phyloP scores from a whole-genome alignment of 2,113 vertebrate genomes.

The Aegithalos caudatus region DNA sequence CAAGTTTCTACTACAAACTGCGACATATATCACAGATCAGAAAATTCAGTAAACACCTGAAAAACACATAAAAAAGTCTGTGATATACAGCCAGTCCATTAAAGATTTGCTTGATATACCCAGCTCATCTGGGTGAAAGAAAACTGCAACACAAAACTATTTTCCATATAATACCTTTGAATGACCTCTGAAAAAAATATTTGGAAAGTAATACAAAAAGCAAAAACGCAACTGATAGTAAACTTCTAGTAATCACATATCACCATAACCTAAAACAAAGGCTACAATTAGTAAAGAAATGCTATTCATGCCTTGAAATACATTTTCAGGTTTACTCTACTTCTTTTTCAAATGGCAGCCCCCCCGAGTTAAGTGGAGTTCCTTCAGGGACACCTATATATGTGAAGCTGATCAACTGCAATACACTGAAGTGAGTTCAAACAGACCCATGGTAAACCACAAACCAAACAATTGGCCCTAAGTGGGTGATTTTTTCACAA shows the following conservation, averaged over 20 bases:
- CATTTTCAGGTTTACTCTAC: not conserved
- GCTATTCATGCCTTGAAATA: not conserved
- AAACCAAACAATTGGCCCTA: not conserved
- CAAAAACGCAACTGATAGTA: not conserved
- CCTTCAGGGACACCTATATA: not conserved
- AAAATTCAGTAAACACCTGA: not conserved
- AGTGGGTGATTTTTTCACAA: not conserved
- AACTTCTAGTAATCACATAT: not conserved
- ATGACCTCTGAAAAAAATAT: not conserved
- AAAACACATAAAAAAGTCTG: not conserved
- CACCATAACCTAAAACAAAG: not conserved
- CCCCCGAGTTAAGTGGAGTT: not conserved
- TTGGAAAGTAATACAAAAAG: not conserved
- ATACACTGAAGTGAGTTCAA: not conserved
- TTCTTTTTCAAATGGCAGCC: not conserved
- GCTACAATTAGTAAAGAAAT: not conserved
- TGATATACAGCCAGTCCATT: not conserved
- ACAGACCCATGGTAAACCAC: not conserved
- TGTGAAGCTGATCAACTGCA: not conserved
- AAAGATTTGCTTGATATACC: not conserved
- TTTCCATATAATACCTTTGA: not conserved
- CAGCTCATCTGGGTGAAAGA: not conserved
- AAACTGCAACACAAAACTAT: not conserved
- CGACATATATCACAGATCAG: not conserved
- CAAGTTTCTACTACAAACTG: not conserved